Evolutionary conservation across 1,140 invertebrate genomes (phyloP).

Genomic region (Drosophila seguyi): DNA sequence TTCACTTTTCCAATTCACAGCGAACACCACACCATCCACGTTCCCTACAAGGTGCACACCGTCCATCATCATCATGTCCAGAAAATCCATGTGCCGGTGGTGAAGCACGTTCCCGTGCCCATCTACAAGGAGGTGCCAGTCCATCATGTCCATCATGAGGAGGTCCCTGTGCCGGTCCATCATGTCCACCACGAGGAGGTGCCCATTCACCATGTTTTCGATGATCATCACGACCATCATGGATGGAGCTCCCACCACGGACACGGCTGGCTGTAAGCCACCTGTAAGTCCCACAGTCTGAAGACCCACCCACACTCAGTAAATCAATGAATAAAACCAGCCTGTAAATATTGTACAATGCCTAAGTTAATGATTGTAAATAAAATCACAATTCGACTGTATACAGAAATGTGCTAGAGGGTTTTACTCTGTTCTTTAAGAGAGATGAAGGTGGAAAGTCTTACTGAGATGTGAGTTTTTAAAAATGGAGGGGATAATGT

Average conservation of each 20-base stretch:
- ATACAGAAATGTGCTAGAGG: neutral
- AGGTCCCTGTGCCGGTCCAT: conserved; percentile 74
- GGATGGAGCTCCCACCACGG: conserved; percentile 69
- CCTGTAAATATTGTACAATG: conserved; percentile 77
- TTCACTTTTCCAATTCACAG: conserved; percentile 83
- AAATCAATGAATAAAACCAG: conserved; percentile 13
- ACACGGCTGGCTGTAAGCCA: conserved; percentile 68
- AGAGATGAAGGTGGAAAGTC: neutral
- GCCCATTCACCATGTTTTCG: conserved; percentile 69
- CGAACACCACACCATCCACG: conserved; percentile 87
- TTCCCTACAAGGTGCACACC: conserved; percentile 89
- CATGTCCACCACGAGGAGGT: conserved; percentile 75
- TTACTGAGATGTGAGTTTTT: neutral
- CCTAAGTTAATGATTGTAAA: conserved; percentile 66
- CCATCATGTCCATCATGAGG: conserved; percentile 74
- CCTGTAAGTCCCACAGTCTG: conserved; percentile 6
- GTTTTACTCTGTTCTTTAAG: neutral
- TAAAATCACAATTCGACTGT: conserved; percentile 65
- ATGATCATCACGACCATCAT: conserved; percentile 71
- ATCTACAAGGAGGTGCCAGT: conserved; percentile 76
- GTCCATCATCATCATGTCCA: conserved; percentile 89
- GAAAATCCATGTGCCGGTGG: conserved; percentile 86
- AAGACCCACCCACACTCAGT: conserved; percentile 9
- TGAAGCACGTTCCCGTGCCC: conserved; percentile 80
- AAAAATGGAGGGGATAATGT: neutral